Conservation (phyloP, 2,797 vertebrate species). For the Crocidura indochinensis region DNA sequence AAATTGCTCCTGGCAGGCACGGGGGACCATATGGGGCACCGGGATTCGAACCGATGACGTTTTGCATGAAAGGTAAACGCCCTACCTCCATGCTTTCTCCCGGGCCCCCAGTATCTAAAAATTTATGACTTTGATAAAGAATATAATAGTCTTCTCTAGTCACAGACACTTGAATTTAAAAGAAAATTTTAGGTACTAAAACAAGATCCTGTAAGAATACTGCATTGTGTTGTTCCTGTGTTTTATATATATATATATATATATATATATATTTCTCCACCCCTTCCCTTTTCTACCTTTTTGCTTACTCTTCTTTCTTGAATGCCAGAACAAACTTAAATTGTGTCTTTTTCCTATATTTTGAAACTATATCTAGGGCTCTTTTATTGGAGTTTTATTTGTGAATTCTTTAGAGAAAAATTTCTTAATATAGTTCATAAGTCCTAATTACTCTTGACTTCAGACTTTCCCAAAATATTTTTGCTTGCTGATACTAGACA, state of each 20-base stretch:
- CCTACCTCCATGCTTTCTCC: too few relatives aligned
- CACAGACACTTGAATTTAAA: constrained; percentile 47
- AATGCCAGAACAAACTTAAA: constrained; percentile 56
- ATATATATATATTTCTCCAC: background rate
- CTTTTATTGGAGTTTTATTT: constrained; percentile 57
- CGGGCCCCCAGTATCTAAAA: constrained; percentile 64
- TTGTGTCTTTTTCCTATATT: constrained; percentile 30
- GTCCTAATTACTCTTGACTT: constrained; percentile 70
- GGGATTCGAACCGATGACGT: too few relatives aligned
- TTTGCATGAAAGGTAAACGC: too few relatives aligned
- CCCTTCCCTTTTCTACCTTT: background rate
- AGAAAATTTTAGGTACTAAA: constrained; percentile 8
- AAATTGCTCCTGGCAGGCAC: too few relatives aligned
- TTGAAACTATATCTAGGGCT: constrained; percentile 64
- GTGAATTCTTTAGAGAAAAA: constrained; percentile 67
- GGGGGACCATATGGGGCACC: too few relatives aligned
- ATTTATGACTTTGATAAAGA: constrained; percentile 51
- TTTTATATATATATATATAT: background rate
- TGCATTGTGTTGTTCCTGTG: constrained; percentile 41
- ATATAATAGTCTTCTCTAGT: constrained; percentile 1
- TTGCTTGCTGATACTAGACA: constrained; percentile 70
- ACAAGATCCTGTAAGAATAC: constrained; percentile 1
- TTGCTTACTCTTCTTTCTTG: background rate
- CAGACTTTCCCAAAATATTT: constrained; percentile 69
- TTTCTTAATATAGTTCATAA: constrained; percentile 59